A percentile compares a stretch with the other conserved stretches of the same genome.
phyloP scores from a whole-genome alignment of 2,888 invertebrate genomes.

The Pelosia muscerda region DNA sequence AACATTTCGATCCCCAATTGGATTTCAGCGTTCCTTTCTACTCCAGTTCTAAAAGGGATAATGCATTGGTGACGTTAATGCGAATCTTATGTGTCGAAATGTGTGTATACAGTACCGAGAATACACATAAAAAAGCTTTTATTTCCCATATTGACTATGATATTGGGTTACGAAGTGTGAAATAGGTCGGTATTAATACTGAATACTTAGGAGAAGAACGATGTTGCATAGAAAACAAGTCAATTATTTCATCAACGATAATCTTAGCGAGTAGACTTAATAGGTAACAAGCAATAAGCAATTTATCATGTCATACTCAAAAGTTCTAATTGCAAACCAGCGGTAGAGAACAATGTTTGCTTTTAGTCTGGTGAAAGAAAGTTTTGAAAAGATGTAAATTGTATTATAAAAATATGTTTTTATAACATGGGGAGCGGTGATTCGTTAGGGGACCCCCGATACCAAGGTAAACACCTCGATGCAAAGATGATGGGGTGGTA shows the following conservation, averaged over 20 bases:
- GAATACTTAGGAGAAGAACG: not conserved
- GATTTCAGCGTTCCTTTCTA: slow-evolving; percentile 26
- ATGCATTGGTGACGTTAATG: slow-evolving; percentile 39
- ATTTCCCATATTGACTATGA: slow-evolving; percentile 17
- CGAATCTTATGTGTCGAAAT: slow-evolving; percentile 30
- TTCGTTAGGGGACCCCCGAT: too few relatives aligned
- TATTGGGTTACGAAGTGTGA: slow-evolving; percentile 9
- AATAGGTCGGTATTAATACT: not conserved
- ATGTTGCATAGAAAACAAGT: slow-evolving; percentile 34
- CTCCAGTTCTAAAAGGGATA: slow-evolving; percentile 35
- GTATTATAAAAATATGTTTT: too few relatives aligned
- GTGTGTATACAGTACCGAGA: slow-evolving; percentile 30
- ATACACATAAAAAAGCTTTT: slow-evolving; percentile 25
- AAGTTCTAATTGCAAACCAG: slow-evolving; percentile 15
- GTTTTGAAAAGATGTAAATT: too few relatives aligned
- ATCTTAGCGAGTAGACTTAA: slow-evolving; percentile 49
- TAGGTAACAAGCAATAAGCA: slow-evolving; percentile 39
- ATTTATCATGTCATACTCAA: slow-evolving; percentile 32
- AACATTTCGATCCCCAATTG: slow-evolving; percentile 38
- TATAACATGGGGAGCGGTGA: too few relatives aligned
- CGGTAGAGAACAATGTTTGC: too few relatives aligned
- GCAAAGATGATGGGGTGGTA: too few relatives aligned
- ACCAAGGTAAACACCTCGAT: too few relatives aligned
- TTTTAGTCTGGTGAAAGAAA: too few relatives aligned
- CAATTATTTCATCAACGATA: slow-evolving; percentile 56